These are phyloP conservation scores for Drosophila seguyi DNA, from an alignment of 1,140 invertebrate genomes.

Conservation along the genomic window DNA sequence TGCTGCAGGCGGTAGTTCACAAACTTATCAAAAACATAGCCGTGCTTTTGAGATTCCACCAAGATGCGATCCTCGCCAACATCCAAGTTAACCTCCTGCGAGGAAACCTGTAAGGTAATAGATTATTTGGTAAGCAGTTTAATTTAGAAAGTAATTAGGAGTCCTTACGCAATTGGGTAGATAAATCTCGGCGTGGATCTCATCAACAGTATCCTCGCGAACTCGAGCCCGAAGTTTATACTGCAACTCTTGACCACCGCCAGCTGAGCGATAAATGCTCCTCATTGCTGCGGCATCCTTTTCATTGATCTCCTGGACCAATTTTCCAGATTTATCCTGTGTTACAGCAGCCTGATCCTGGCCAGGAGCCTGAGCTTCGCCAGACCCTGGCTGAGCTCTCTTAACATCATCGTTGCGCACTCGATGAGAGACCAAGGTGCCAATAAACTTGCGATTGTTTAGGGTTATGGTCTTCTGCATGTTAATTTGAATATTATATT, in stretches of 20 bases:
- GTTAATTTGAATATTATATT: constrained; percentile 89
- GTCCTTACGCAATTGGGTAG: constrained; percentile 84
- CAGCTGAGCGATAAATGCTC: constrained; percentile 1
- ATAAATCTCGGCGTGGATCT: constrained; percentile 86
- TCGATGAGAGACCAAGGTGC: constrained; percentile 90
- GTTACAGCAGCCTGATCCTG: neutral
- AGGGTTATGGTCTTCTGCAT: constrained; percentile 87
- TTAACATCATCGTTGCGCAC: constrained; percentile 89
- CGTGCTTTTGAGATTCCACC: constrained; percentile 87
- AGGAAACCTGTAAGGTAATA: constrained; percentile 86
- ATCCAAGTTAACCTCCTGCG: constrained; percentile 88
- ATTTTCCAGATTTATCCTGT: constrained; percentile 10
- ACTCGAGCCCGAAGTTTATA: constrained; percentile 85
- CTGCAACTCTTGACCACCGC: constrained; percentile 58
- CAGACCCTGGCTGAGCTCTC: constrained; percentile 46
- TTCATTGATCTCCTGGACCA: constrained; percentile 81
- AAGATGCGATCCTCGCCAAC: constrained; percentile 90
- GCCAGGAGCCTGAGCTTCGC: constrained; percentile 61
- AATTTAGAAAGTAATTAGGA: neutral
- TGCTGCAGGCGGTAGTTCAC: constrained; percentile 88
- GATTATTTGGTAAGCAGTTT: neutral
- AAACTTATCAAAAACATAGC: constrained; percentile 89
- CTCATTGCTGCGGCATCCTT: constrained; percentile 53
- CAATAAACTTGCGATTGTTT: constrained; percentile 89
- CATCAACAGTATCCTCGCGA: constrained; percentile 67